These are phyloP conservation scores for Onychomys leucogaster DNA, from an alignment of 2,797 vertebrate genomes.

Conservation along the genomic window DNA sequence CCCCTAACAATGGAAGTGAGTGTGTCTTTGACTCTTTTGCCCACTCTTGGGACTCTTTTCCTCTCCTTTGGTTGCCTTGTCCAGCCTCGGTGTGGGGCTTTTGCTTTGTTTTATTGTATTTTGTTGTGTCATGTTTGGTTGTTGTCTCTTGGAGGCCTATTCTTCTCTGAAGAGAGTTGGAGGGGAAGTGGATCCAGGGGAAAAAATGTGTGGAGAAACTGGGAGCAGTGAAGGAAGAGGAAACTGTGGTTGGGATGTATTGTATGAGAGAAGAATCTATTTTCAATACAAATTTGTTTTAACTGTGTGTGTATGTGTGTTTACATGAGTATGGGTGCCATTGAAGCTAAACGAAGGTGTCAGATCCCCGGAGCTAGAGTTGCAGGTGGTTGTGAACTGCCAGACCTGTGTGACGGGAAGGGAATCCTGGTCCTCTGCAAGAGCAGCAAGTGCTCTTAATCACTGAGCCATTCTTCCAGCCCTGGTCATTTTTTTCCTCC, in stretches of 20 bases:
- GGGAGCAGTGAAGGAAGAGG: not conserved
- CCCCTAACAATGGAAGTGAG: not conserved
- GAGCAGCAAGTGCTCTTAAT: not conserved
- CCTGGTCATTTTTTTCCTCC: not conserved
- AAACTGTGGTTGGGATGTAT: not conserved
- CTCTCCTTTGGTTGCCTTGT: not conserved
- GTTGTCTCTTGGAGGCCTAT: not conserved
- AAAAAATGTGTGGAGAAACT: not conserved
- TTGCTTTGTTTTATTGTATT: not conserved
- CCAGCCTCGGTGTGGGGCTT: not conserved
- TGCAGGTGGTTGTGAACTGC: not conserved
- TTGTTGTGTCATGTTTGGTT: not conserved
- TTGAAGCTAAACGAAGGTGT: not conserved
- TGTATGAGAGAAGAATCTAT: not conserved
- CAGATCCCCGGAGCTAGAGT: not conserved
- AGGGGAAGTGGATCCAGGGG: not conserved
- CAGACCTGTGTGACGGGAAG: not conserved
- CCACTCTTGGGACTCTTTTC: not conserved
- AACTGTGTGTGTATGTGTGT: not conserved
- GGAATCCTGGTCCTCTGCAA: not conserved
- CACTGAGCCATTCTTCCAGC: not conserved
- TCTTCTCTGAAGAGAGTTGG: not conserved
- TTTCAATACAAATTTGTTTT: not conserved
- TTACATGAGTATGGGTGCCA: not conserved
- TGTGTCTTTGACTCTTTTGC: not conserved